Conservation (phyloP, 2,888 invertebrate species). For the Erebia ligea region DNA sequence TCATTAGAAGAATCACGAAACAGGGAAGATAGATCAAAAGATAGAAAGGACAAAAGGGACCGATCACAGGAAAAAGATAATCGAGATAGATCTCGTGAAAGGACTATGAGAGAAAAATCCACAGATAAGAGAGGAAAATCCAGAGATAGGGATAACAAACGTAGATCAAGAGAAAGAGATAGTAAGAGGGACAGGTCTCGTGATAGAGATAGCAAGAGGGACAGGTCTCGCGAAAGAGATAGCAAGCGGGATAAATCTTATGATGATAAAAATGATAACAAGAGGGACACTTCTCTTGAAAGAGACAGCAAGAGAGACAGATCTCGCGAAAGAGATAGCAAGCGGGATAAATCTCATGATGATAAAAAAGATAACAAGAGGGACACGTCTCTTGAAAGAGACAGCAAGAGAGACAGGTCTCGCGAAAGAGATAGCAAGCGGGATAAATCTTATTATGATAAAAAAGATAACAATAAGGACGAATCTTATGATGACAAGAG, state of each 20-base stretch:
- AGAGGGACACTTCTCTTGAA: not conserved
- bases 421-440: conserved; percentile 2
- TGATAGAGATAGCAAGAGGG: conserved; percentile 17
- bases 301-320: too few relatives aligned
- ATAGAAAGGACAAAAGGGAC: conserved; percentile 20
- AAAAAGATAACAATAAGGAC: not conserved
- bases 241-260: not conserved
- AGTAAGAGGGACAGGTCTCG: conserved; percentile 39
- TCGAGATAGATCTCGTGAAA: conserved; percentile 5
- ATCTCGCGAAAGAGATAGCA: conserved; percentile 13
- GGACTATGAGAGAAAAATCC: conserved; percentile 25
- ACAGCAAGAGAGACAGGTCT: conserved; percentile 4
- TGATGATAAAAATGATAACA: not conserved
- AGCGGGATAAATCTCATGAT: not conserved
- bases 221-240: not conserved
- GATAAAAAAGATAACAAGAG: too few relatives aligned
- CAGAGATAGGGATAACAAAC: conserved; percentile 37
- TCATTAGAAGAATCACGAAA: conserved; percentile 35
- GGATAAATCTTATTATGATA: not conserved
- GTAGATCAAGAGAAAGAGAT: conserved; percentile 4
- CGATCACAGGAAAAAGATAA: conserved; percentile 1
- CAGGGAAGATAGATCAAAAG: conserved; percentile 29
- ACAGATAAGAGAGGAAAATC: conserved; percentile 26
- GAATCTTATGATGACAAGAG: too few relatives aligned
- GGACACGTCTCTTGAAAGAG: not conserved